These are phyloP conservation scores for Hydropsyche betteni DNA, from an alignment of 2,888 invertebrate genomes.

Conservation along the genomic window DNA sequence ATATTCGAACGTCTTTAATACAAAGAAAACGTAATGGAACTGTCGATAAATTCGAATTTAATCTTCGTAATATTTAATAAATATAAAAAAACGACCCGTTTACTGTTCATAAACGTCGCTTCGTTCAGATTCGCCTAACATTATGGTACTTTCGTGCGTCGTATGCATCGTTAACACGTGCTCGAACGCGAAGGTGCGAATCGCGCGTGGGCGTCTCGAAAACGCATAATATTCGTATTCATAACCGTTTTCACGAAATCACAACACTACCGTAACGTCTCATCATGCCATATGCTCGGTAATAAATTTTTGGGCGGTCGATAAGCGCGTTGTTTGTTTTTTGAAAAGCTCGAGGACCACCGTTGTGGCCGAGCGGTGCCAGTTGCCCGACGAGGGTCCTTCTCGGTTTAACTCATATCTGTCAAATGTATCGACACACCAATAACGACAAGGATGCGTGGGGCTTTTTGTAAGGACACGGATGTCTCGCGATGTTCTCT, in stretches of 20 bases:
- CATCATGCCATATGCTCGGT: too few relatives aligned
- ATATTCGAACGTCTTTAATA: too few relatives aligned
- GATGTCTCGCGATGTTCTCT: too few relatives aligned
- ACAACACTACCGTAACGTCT: too few relatives aligned
- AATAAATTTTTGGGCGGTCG: background rate
- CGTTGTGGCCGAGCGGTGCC: constrained; percentile 30
- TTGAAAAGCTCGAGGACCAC: constrained; percentile 34
- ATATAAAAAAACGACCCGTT: too few relatives aligned
- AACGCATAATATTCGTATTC: too few relatives aligned
- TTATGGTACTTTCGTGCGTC: background rate
- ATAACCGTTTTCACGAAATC: too few relatives aligned
- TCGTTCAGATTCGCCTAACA: too few relatives aligned
- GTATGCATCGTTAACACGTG: constrained; percentile 33
- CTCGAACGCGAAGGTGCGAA: constrained; percentile 33
- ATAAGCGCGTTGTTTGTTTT: background rate
- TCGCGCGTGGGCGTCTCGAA: constrained; percentile 3
- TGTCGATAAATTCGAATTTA: too few relatives aligned
- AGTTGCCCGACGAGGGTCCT: constrained; percentile 42
- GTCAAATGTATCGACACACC: constrained; percentile 46
- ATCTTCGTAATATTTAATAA: too few relatives aligned
- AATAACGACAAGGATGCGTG: constrained; percentile 18
- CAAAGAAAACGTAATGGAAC: too few relatives aligned
- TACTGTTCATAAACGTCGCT: too few relatives aligned
- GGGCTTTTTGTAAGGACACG: constrained; percentile 6
- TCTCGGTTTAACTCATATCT: constrained; percentile 43